These are phyloP conservation scores for Apostichopus japonicus DNA, from an alignment of 35 echinoderm and acorn worm species.

Conservation along the genomic window DNA sequence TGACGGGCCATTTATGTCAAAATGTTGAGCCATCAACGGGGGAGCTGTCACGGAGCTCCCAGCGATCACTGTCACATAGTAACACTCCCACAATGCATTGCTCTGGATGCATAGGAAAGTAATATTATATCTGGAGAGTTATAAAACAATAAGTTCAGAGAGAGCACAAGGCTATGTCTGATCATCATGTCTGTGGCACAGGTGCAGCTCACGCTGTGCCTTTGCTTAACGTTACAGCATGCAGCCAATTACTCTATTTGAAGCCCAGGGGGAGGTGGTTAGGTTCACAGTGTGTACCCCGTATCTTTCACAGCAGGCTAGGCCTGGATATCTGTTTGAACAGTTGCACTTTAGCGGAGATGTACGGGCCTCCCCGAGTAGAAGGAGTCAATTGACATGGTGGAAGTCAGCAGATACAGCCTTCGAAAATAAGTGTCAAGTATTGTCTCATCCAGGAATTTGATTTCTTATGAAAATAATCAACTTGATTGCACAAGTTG, in stretches of 20 bases:
- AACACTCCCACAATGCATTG: not conserved
- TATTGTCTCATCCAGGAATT: not conserved
- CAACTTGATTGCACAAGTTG: conserved; percentile 7
- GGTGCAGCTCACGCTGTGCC: conserved; percentile 7
- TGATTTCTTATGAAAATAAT: conserved; percentile 40
- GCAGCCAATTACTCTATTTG: conserved; percentile 49
- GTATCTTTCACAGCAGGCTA: conserved; percentile 26
- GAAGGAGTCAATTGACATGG: not conserved
- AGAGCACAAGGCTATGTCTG: not conserved
- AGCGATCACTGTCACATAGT: not conserved
- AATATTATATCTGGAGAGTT: not conserved
- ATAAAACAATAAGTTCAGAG: not conserved
- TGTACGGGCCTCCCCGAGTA: conserved; percentile 34
- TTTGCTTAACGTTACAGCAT: conserved; percentile 54
- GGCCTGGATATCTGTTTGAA: conserved; percentile 44
- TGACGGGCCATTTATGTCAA: not conserved
- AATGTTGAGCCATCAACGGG: not conserved
- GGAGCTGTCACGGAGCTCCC: no score
- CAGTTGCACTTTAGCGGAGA: conserved; percentile 51
- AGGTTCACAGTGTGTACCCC: not conserved
- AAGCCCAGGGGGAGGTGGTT: not conserved
- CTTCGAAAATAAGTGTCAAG: not conserved
- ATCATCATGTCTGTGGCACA: conserved; percentile 20
- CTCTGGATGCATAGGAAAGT: not conserved
- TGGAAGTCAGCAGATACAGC: not conserved